phyloP scores from a whole-genome alignment of 1,140 invertebrate genomes.

The Wasmannia auropunctata region DNA sequence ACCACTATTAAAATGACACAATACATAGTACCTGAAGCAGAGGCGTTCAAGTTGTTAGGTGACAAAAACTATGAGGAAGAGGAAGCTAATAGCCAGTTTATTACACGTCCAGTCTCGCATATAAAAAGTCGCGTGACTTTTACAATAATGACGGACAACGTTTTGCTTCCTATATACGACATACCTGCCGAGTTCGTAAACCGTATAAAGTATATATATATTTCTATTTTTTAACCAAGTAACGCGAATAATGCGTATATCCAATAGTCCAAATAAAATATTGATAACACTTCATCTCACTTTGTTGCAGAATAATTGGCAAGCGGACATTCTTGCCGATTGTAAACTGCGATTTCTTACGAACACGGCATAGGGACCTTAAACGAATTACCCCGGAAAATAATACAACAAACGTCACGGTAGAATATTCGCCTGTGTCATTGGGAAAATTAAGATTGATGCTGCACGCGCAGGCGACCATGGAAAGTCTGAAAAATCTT shows the following conservation, averaged over 20 bases:
- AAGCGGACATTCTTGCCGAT: conserved; percentile 93
- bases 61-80: conserved; percentile 77
- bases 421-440: conserved; percentile 88
- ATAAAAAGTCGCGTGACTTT: conserved; percentile 88
- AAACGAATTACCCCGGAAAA: conserved; percentile 87
- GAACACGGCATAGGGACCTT: conserved; percentile 91
- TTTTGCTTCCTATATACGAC: conserved; percentile 86
- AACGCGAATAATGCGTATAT: no score
- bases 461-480: conserved; percentile 92
- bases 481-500: conserved; percentile 89
- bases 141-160: conserved; percentile 88
- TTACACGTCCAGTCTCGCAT: conserved; percentile 85
- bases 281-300: conserved; percentile 22
- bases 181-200: conserved; percentile 88
- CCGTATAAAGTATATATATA: conserved; percentile 85
- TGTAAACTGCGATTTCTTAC: conserved; percentile 92
- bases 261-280: neutral
- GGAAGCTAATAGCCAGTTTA: conserved; percentile 60
- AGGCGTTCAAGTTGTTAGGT: conserved; percentile 91
- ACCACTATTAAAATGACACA: conserved; percentile 88
- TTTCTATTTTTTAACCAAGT: neutral
- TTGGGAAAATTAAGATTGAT: conserved; percentile 91
- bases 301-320: conserved; percentile 86
- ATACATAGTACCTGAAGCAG: conserved; percentile 90
- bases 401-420: conserved; percentile 86